Conservation (phyloP, 2,888 invertebrate genomes). For the Mesochorus sp. region DNA sequence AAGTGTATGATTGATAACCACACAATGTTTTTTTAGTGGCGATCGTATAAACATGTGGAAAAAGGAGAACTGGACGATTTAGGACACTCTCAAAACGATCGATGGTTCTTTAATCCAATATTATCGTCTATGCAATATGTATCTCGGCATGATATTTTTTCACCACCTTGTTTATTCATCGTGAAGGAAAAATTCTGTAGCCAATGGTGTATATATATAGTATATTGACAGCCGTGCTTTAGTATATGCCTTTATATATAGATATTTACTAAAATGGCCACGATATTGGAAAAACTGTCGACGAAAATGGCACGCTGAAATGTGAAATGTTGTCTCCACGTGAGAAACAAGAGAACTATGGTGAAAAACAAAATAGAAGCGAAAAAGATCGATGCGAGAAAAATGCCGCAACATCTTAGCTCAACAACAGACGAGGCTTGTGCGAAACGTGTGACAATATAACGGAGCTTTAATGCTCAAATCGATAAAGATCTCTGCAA, state of each 20-base stretch:
- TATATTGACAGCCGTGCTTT: neutral
- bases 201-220: neutral
- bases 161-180: too few species aligned
- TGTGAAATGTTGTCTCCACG: conserved; percentile 14
- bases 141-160: neutral
- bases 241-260: neutral
- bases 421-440: neutral
- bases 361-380: too few species aligned
- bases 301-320: conserved; percentile 1
- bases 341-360: neutral
- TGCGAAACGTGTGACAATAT: neutral
- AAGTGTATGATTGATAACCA: conserved; percentile 8
- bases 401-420: neutral
- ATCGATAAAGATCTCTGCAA: conserved; percentile 28
- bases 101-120: neutral
- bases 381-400: neutral
- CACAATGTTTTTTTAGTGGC: neutral
- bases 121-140: neutral
- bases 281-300: neutral
- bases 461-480: conserved; percentile 25
- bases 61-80: neutral
- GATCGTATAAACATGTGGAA: neutral
- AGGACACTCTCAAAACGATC: conserved; percentile 2
- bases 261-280: too few species aligned
- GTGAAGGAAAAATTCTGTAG: neutral